A percentile compares a stretch with the other conserved stretches of the same genome.
Conservation (phyloP, 2,113 vertebrate genomes). For the Penelope pileata region DNA sequence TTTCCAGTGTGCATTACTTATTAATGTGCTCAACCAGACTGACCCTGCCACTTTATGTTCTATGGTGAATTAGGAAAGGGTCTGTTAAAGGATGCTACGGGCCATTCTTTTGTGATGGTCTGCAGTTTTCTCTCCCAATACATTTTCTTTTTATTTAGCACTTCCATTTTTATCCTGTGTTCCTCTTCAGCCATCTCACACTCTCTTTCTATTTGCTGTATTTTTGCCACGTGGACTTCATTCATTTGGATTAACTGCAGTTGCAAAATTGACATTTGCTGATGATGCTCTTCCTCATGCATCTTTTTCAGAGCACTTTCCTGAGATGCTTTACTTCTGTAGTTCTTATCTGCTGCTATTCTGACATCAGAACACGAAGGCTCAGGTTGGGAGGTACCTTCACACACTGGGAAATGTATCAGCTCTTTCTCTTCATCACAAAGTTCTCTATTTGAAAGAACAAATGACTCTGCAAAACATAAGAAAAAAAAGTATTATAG, state of each 20-base stretch:
- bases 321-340: slow-evolving; percentile 82
- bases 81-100: slow-evolving; percentile 84
- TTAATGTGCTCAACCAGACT: slow-evolving; percentile 7
- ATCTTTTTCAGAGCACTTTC: slow-evolving; percentile 85
- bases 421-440: slow-evolving; percentile 83
- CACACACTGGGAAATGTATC: slow-evolving; percentile 81
- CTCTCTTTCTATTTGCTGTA: slow-evolving; percentile 85
- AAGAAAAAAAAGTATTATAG: slow-evolving; percentile 58
- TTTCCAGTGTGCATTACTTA: slow-evolving; percentile 35
- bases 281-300: slow-evolving; percentile 85
- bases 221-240: slow-evolving; percentile 85
- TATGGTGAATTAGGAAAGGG: slow-evolving; percentile 84
- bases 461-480: slow-evolving; percentile 79
- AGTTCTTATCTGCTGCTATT: slow-evolving; percentile 82
- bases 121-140: slow-evolving; percentile 86
- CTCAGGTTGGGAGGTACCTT: slow-evolving; percentile 81
- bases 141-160: slow-evolving; percentile 88
- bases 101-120: slow-evolving; percentile 85
- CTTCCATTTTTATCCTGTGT: slow-evolving; percentile 86
- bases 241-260: slow-evolving; percentile 86
- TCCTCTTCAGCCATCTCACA: slow-evolving; percentile 87
- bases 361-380: slow-evolving; percentile 81
- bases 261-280: slow-evolving; percentile 85
- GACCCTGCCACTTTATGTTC: not conserved
- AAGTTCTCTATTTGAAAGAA: slow-evolving; percentile 81